These are phyloP conservation scores for Pterocles gutturalis DNA, from an alignment of 2,113 vertebrate species.

Conservation along the genomic window DNA sequence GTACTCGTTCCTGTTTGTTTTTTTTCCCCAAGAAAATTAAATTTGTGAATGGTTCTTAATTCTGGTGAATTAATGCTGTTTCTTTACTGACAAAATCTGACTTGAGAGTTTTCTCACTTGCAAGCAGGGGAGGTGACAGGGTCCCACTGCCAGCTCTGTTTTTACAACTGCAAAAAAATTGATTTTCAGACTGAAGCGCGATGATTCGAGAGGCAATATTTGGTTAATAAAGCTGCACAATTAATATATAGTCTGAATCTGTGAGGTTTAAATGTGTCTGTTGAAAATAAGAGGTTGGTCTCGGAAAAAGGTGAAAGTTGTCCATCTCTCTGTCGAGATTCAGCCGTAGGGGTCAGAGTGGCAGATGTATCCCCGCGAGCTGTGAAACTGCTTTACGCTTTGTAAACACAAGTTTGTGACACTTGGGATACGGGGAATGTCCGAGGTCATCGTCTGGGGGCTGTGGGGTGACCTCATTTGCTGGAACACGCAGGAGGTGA, in stretches of 20 bases:
- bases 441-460: not conserved
- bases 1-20: not conserved
- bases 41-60: not conserved
- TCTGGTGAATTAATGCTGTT: not conserved
- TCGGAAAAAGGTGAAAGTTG: not conserved
- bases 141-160: not conserved
- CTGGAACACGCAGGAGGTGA: not conserved
- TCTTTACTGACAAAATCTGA: not conserved
- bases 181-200: not conserved
- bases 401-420: not conserved
- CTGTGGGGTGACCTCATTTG: not conserved
- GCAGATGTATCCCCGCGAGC: not conserved
- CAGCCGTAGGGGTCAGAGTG: not conserved
- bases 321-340: not conserved
- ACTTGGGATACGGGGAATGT: not conserved
- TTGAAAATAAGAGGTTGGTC: not conserved
- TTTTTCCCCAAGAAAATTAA: not conserved
- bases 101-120: not conserved
- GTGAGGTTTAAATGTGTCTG: not conserved
- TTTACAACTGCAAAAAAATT: not conserved
- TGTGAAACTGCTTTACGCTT: not conserved
- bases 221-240: not conserved
- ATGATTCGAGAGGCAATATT: not conserved
- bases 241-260: not conserved
- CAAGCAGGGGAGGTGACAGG: not conserved